These are phyloP conservation scores for Nebria ingens DNA, from an alignment of 1,140 invertebrate species.

Conservation along the genomic window DNA sequence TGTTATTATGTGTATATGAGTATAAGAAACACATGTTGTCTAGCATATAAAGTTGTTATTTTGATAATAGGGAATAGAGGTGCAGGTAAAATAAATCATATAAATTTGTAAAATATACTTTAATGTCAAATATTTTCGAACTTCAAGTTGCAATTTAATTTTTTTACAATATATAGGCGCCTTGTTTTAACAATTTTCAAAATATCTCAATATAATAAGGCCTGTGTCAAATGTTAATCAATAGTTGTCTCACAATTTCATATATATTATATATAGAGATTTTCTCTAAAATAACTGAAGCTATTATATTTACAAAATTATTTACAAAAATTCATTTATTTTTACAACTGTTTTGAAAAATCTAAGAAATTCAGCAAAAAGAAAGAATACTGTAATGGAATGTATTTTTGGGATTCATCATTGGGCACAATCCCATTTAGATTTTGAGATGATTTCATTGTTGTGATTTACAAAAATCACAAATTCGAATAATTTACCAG, in stretches of 20 bases:
- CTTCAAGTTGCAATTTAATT: too few relatives aligned
- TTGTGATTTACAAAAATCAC: neutral
- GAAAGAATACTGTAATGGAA: slow-evolving; percentile 4
- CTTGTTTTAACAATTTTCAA: too few relatives aligned
- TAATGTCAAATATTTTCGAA: neutral
- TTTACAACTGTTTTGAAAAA: neutral
- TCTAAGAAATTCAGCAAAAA: neutral
- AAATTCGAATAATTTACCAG: neutral
- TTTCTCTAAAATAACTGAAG: neutral
- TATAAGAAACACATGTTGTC: too few relatives aligned
- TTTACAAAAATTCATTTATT: slow-evolving; percentile 4
- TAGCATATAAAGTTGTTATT: too few relatives aligned
- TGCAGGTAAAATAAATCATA: too few relatives aligned
- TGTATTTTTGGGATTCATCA: neutral
- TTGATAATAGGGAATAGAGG: too few relatives aligned
- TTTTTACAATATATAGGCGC: too few relatives aligned
- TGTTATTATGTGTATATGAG: too few relatives aligned
- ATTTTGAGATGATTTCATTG: neutral
- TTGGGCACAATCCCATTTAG: neutral
- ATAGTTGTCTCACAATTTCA: neutral
- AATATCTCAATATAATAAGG: too few relatives aligned
- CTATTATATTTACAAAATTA: slow-evolving; percentile 4
- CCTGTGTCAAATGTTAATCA: neutral
- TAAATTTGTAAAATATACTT: slow-evolving; percentile 7
- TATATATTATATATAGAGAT: neutral